A percentile compares a stretch with the other conserved stretches of the same genome.
phyloP scores from a whole-genome alignment of 2,113 vertebrate species.

The Mesitornis unicolor region DNA sequence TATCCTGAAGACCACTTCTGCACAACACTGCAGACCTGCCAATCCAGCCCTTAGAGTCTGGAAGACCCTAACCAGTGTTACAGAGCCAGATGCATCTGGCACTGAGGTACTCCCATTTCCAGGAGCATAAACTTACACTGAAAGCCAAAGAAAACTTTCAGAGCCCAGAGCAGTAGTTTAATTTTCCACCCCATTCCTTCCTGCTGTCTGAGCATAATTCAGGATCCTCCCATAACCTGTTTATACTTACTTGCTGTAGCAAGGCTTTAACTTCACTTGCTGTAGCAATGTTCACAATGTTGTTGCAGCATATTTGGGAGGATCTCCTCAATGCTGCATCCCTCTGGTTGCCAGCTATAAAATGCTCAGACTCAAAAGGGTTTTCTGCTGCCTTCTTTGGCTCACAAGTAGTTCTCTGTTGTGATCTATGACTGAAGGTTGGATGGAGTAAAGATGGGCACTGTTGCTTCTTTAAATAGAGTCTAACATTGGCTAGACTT shows the following conservation, averaged over 20 bases:
- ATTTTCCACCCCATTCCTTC: neutral
- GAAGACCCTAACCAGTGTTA: neutral
- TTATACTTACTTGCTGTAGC: neutral
- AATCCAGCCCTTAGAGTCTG: neutral
- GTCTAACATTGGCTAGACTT: accelerated
- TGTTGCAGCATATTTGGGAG: neutral
- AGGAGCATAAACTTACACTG: neutral
- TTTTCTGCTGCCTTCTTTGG: neutral
- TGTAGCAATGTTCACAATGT: neutral
- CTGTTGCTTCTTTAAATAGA: neutral
- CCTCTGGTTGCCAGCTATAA: neutral
- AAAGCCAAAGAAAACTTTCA: neutral
- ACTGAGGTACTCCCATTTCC: neutral
- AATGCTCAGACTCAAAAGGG: neutral
- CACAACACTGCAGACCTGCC: neutral
- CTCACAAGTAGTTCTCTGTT: neutral
- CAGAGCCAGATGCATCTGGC: neutral
- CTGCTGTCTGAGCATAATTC: neutral
- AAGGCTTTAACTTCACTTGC: neutral
- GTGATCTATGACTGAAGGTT: neutral
- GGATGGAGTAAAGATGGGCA: neutral
- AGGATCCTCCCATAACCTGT: neutral
- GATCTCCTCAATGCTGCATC: neutral
- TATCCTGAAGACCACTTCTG: neutral
- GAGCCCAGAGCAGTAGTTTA: neutral